phyloP scores from a whole-genome alignment of 2,113 vertebrate genomes.

The Pygathrix nemaeus region DNA sequence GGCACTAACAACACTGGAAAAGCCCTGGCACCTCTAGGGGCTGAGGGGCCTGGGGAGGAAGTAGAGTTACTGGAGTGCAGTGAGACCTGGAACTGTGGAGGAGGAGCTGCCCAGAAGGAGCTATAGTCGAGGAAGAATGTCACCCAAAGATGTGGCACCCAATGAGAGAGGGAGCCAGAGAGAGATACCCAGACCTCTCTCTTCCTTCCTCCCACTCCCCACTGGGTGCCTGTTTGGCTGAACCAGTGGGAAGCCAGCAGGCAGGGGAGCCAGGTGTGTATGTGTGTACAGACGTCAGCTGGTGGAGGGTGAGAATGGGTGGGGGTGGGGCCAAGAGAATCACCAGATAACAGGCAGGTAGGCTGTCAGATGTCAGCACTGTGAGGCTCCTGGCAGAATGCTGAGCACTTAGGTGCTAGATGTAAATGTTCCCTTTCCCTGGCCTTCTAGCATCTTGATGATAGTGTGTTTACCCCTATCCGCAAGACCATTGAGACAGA shows the following conservation, averaged over 20 bases:
- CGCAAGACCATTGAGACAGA: neutral
- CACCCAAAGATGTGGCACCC: neutral
- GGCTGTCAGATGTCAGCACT: neutral
- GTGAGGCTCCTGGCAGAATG: neutral
- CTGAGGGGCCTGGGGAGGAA: neutral
- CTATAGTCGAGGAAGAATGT: neutral
- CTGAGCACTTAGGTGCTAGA: neutral
- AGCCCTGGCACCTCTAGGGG: too few relatives aligned
- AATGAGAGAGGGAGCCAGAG: neutral
- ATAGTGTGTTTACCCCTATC: neutral
- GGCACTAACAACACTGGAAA: neutral
- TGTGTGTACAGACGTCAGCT: neutral
- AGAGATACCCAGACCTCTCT: neutral
- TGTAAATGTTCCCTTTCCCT: neutral
- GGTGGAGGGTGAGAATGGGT: neutral
- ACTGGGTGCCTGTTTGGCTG: neutral
- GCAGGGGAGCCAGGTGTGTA: neutral
- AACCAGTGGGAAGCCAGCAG: neutral
- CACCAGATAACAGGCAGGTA: neutral
- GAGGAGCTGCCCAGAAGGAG: neutral
- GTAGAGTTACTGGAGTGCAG: neutral
- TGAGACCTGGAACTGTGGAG: neutral
- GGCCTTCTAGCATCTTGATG: neutral
- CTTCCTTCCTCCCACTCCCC: neutral
- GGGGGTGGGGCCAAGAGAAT: neutral